A percentile compares a stretch with the other conserved stretches of the same genome.
Evolutionary conservation across 2,888 invertebrate species (phyloP).

Genomic region (Eupithecia dodoneata): DNA sequence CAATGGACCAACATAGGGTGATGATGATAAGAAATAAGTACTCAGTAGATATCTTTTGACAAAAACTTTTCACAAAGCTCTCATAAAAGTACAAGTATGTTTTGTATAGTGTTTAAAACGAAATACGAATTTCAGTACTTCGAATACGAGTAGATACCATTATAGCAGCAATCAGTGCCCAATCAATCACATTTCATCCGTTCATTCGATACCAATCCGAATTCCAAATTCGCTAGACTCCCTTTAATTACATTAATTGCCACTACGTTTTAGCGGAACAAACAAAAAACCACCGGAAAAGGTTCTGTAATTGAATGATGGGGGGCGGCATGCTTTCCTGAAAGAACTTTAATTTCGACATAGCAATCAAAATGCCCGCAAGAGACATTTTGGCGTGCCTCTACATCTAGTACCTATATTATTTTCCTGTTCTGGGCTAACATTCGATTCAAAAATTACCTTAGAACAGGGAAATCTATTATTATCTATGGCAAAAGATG

Average conservation of each 20-base stretch:
- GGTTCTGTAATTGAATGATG: slow-evolving; percentile 61
- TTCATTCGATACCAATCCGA: slow-evolving; percentile 40
- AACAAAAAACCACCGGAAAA: slow-evolving; percentile 52
- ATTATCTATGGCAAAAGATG: too few species aligned
- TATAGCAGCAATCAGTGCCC: slow-evolving; percentile 32
- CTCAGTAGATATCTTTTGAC: background rate
- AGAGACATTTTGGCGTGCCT: background rate
- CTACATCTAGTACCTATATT: background rate
- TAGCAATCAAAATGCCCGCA: background rate
- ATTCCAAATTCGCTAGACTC: slow-evolving; percentile 40
- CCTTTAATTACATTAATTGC: slow-evolving; percentile 49
- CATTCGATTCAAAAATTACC: too few species aligned
- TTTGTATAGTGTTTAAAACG: background rate
- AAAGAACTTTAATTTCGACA: slow-evolving; percentile 9
- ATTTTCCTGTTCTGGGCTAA: too few species aligned
- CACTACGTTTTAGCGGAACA: slow-evolving; percentile 43
- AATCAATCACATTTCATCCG: slow-evolving; percentile 33
- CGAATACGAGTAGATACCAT: slow-evolving; percentile 5
- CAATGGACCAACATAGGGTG: too few species aligned
- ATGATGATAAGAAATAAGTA: too few species aligned
- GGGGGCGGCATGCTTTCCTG: slow-evolving; percentile 7
- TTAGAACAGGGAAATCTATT: background rate
- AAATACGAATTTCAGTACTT: background rate
- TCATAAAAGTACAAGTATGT: background rate
- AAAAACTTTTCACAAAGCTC: background rate